Conservation (phyloP, 2,797 vertebrate genomes). For the Cichlasoma orientale region DNA sequence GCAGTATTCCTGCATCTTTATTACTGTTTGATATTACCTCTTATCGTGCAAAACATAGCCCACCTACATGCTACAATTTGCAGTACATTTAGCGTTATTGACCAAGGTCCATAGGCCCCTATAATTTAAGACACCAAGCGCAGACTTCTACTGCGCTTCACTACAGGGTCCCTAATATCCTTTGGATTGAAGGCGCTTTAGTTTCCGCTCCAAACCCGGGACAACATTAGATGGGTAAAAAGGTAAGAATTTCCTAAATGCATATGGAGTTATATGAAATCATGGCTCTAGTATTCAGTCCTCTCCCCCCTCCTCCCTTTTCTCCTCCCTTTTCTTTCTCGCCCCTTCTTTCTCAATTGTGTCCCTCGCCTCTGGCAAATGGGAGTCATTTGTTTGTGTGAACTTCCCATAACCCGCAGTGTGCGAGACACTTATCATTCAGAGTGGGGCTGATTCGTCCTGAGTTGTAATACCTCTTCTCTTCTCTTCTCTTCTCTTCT, state of each 20-base stretch:
- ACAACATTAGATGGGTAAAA: conserved; percentile 64
- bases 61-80: conserved; percentile 63
- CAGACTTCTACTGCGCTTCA: conserved; percentile 51
- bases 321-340: conserved; percentile 41
- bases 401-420: conserved; percentile 85
- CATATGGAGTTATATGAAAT: conserved; percentile 75
- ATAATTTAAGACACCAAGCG: conserved; percentile 62
- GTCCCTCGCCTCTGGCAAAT: conserved; percentile 86
- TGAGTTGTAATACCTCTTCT: conserved; percentile 66
- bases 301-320: conserved; percentile 23
- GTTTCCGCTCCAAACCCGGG: conserved; percentile 38
- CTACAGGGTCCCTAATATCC: conserved; percentile 62
- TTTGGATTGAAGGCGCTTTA: conserved; percentile 67
- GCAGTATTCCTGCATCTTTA: conserved; percentile 39
- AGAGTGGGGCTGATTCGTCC: conserved; percentile 75
- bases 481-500: conserved; percentile 29
- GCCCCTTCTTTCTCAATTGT: conserved; percentile 75
- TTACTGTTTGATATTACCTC: conserved; percentile 60
- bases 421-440: conserved; percentile 85
- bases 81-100: conserved; percentile 68
- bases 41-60: conserved; percentile 55
- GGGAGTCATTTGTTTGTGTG: conserved; percentile 86
- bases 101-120: conserved; percentile 59
- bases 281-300: conserved; percentile 56
- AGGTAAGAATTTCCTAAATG: conserved; percentile 69